Conservation (phyloP, 2,888 invertebrate species). For the Malthinus seriepunctatus region DNA sequence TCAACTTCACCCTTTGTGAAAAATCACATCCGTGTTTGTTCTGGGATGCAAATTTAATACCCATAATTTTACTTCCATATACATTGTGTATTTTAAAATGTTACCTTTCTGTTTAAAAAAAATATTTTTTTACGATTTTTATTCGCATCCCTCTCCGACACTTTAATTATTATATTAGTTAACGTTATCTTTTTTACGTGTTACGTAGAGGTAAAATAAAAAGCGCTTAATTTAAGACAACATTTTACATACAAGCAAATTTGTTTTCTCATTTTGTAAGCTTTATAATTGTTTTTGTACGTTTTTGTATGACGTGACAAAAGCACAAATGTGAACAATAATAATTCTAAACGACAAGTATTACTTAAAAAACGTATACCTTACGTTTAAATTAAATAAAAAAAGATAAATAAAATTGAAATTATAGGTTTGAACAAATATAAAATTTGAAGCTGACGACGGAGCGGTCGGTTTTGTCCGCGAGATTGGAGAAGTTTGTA, state of each 20-base stretch:
- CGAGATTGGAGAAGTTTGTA: constrained; percentile 29
- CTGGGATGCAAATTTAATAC: constrained; percentile 37
- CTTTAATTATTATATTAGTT: background rate
- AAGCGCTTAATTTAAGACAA: constrained; percentile 11
- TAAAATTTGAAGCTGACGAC: background rate
- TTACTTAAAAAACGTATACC: too few species aligned
- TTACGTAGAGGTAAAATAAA: background rate
- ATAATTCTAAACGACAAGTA: background rate
- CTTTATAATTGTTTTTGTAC: constrained; percentile 1
- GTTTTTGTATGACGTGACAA: background rate
- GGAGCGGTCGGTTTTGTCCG: constrained; percentile 9
- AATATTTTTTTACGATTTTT: constrained; percentile 1
- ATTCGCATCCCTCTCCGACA: background rate
- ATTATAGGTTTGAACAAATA: constrained; percentile 5
- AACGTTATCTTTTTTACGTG: background rate
- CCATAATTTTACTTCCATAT: constrained; percentile 29
- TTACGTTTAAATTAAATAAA: too few species aligned
- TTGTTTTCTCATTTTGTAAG: background rate
- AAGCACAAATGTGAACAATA: background rate
- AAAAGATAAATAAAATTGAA: constrained; percentile 1
- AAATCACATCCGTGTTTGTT: constrained; percentile 35
- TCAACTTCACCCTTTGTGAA: constrained; percentile 33
- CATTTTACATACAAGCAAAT: constrained; percentile 6
- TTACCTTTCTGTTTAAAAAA: background rate
- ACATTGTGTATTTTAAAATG: constrained; percentile 21